A percentile compares a stretch with the other conserved stretches of the same genome.
phyloP scores from a whole-genome alignment of 2,113 vertebrate species.

The Piaya cayana region DNA sequence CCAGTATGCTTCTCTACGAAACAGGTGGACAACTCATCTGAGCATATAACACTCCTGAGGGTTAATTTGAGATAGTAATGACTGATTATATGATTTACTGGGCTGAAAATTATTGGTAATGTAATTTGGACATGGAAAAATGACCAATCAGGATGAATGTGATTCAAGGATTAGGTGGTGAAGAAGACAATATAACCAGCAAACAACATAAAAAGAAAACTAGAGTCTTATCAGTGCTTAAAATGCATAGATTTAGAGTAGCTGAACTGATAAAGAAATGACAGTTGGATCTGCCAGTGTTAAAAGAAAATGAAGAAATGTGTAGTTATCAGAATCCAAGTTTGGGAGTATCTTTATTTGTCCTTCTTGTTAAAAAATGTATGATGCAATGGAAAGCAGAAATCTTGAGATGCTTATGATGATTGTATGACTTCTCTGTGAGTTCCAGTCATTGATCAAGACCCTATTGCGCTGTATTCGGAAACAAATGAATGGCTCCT shows the following conservation, averaged over 20 bases:
- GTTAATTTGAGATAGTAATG: not conserved
- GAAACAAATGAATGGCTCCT: not conserved
- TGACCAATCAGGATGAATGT: not conserved
- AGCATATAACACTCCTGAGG: not conserved
- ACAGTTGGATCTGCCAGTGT: slow-evolving; percentile 30
- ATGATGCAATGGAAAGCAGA: not conserved
- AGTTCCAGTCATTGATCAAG: not conserved
- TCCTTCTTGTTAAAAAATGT: not conserved
- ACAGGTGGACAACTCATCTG: not conserved
- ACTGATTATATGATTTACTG: not conserved
- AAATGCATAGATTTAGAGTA: slow-evolving; percentile 49
- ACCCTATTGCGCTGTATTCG: not conserved
- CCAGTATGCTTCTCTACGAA: not conserved
- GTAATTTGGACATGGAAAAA: not conserved
- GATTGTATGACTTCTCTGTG: not conserved
- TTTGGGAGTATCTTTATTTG: not conserved
- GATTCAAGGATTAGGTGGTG: not conserved
- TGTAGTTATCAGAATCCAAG: not conserved
- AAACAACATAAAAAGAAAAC: not conserved
- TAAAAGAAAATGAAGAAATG: slow-evolving; percentile 61
- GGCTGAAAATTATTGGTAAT: not conserved
- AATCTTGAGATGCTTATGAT: not conserved
- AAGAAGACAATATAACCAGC: not conserved
- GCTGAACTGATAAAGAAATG: slow-evolving; percentile 37
- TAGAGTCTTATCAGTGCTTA: not conserved